These are phyloP conservation scores for Gymnogyps californianus DNA, from an alignment of 2,113 vertebrate genomes.

Conservation along the genomic window DNA sequence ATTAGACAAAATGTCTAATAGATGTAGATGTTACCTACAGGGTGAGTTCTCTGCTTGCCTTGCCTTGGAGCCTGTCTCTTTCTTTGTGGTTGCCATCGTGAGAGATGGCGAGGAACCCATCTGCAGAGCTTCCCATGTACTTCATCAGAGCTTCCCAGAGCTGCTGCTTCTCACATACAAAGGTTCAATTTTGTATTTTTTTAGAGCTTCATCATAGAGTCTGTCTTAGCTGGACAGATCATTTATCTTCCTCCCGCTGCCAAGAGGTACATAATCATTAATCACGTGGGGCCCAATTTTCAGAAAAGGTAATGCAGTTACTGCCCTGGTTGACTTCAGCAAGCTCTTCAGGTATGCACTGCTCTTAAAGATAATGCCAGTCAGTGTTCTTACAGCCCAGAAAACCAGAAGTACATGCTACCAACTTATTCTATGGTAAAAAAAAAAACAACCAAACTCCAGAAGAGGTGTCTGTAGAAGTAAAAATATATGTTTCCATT, in stretches of 20 bases:
- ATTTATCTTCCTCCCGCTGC: neutral
- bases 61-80: neutral
- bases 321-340: neutral
- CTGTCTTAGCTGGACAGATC: neutral
- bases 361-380: neutral
- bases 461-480: neutral
- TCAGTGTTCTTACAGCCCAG: neutral
- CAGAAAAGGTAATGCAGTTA: neutral
- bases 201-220: neutral
- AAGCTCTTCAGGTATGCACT: neutral
- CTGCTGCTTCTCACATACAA: neutral
- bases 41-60: neutral
- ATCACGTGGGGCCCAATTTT: neutral
- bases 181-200: neutral
- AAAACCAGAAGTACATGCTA: neutral
- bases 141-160: neutral
- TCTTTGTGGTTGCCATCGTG: rapidly evolving
- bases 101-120: rapidly evolving
- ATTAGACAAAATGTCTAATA: neutral
- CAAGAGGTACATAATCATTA: neutral
- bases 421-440: neutral
- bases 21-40: neutral
- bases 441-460: neutral
- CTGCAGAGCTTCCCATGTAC: neutral
- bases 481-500: neutral